Conservation (phyloP, 2,797 vertebrate genomes). For the Okamejei kenojei region DNA sequence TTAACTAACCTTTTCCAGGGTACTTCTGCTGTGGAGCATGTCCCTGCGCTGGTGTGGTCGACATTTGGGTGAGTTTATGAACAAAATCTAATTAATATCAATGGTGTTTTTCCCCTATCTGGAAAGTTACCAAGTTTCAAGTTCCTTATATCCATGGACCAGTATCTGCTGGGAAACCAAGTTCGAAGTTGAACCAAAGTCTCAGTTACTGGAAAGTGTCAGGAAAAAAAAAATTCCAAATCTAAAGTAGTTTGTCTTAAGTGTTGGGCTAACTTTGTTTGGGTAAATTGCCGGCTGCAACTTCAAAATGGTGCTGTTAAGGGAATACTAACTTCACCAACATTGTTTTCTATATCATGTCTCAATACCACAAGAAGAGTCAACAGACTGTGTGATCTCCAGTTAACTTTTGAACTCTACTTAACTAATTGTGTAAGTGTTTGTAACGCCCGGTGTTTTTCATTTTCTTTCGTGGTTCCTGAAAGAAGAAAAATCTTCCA, state of each 20-base stretch:
- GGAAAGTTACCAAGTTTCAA: not conserved
- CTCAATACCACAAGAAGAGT: no score
- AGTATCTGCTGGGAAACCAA: not conserved
- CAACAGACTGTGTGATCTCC: not conserved
- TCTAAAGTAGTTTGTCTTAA: not conserved
- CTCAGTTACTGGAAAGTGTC: not conserved
- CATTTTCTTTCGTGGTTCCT: not conserved
- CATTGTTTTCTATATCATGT: not conserved
- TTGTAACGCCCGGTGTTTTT: not conserved
- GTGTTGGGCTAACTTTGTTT: not conserved
- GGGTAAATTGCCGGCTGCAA: not conserved
- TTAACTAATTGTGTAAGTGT: not conserved
- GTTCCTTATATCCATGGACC: not conserved
- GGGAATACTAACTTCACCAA: not conserved
- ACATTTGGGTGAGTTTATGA: not conserved
- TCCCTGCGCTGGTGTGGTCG: conserved; percentile 32
- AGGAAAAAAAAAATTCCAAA: not conserved
- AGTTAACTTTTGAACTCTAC: not conserved
- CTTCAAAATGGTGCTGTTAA: not conserved
- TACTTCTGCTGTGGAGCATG: not conserved
- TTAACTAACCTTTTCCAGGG: not conserved
- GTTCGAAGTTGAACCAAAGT: not conserved
- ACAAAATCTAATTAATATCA: not conserved
- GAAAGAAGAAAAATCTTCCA: not conserved
- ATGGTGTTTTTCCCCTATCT: not conserved